These are phyloP conservation scores for Ischnura elegans DNA, from an alignment of 2,888 invertebrate species.

Conservation along the genomic window DNA sequence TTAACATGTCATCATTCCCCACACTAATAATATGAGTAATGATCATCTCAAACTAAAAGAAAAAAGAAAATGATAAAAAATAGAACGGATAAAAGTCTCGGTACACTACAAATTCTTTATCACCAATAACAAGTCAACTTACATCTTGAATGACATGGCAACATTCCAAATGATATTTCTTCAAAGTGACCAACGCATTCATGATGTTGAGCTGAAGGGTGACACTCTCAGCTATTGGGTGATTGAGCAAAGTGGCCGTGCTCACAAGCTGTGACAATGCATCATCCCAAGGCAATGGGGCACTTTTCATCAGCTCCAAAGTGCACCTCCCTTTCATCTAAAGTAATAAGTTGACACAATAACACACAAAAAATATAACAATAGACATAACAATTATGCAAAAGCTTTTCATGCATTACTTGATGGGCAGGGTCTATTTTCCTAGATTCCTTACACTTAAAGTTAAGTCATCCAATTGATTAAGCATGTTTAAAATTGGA, in stretches of 20 bases:
- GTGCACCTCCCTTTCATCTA: slow-evolving; percentile 44
- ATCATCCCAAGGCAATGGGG: slow-evolving; percentile 42
- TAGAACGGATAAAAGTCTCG: background rate
- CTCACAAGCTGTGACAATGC: background rate
- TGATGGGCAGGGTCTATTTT: too few species aligned
- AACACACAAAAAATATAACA: too few species aligned
- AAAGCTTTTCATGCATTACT: too few species aligned
- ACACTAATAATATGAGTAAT: slow-evolving; percentile 19
- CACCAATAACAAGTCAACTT: background rate
- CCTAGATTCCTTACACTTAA: too few species aligned
- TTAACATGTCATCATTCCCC: background rate
- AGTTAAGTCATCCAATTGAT: too few species aligned
- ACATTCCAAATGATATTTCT: slow-evolving; percentile 36
- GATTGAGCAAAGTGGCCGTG: background rate
- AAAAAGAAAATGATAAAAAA: background rate
- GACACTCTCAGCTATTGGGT: slow-evolving; percentile 41
- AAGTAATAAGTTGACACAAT: background rate
- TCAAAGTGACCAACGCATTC: background rate
- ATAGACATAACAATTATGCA: too few species aligned
- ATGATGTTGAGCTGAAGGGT: slow-evolving; percentile 18
- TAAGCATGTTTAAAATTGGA: too few species aligned
- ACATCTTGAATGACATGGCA: slow-evolving; percentile 30
- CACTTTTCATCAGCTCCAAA: background rate
- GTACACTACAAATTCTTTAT: background rate
- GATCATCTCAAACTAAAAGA: slow-evolving; percentile 44